These are phyloP conservation scores for Diadegma fenestrale DNA, from an alignment of 2,888 invertebrate genomes.

Conservation along the genomic window DNA sequence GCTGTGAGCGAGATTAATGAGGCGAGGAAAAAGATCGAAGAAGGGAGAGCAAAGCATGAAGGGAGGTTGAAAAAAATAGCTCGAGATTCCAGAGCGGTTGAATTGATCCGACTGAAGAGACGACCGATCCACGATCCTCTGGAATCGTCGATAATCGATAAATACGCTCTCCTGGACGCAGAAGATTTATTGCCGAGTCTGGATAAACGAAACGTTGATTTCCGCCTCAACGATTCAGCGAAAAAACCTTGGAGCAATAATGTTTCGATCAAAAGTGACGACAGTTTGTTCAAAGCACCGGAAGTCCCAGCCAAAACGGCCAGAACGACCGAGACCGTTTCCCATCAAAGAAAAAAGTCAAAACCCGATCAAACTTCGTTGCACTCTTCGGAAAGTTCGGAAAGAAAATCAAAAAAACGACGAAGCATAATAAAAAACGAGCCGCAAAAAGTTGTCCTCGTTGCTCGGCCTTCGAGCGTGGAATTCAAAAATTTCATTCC, in stretches of 20 bases:
- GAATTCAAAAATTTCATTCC: slow-evolving; percentile 82
- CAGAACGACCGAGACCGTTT: slow-evolving; percentile 68
- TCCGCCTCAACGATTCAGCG: slow-evolving; percentile 73
- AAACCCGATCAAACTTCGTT: slow-evolving; percentile 50
- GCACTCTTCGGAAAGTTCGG: slow-evolving; percentile 20
- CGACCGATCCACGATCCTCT: slow-evolving; percentile 73
- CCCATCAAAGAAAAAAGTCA: slow-evolving; percentile 56
- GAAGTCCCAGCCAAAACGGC: slow-evolving; percentile 29
- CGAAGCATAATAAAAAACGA: slow-evolving; percentile 70
- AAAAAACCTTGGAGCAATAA: slow-evolving; percentile 67
- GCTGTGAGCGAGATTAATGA: slow-evolving; percentile 70
- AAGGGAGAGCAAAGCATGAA: slow-evolving; percentile 73
- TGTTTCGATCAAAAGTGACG: slow-evolving; percentile 37
- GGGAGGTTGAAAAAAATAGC: slow-evolving; percentile 72
- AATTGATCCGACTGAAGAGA: slow-evolving; percentile 76
- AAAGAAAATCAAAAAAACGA: slow-evolving; percentile 26
- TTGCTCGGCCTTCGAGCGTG: slow-evolving; percentile 77
- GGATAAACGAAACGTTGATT: slow-evolving; percentile 36
- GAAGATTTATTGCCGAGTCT: slow-evolving; percentile 77
- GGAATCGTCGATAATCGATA: slow-evolving; percentile 62
- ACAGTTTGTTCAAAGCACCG: slow-evolving; percentile 50
- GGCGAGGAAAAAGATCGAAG: slow-evolving; percentile 77
- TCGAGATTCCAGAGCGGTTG: slow-evolving; percentile 70
- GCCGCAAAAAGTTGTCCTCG: slow-evolving; percentile 71
- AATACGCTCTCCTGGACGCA: slow-evolving; percentile 78